Percentiles rank a stretch among this genome's conserved stretches.
phyloP scores from a whole-genome alignment of 1,140 invertebrate genomes.

The Thaumatotibia leucotreta region DNA sequence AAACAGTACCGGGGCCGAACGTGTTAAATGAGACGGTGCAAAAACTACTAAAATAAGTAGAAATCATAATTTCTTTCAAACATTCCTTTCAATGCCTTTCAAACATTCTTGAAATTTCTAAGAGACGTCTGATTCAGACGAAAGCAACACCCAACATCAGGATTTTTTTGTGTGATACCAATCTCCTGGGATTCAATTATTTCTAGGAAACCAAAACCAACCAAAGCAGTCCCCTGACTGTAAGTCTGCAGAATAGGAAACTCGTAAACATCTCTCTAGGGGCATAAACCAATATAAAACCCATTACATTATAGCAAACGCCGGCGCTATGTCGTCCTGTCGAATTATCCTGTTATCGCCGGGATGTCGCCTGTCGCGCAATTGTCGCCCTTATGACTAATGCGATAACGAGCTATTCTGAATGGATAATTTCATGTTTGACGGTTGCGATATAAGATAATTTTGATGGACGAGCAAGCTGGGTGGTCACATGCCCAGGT shows the following conservation, averaged over 20 bases:
- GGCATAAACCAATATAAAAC: conserved; percentile 6
- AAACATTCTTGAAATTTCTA: too few relatives aligned
- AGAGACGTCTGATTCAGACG: too few relatives aligned
- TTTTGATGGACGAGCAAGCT: background rate
- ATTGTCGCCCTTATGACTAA: conserved; percentile 17
- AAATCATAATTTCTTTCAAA: too few relatives aligned
- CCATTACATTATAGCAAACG: background rate
- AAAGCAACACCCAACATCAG: too few relatives aligned
- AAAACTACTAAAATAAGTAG: too few relatives aligned
- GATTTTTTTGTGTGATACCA: too few relatives aligned
- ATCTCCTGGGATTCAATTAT: too few relatives aligned
- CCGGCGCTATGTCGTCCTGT: conserved; percentile 15
- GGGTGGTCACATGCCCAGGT: background rate
- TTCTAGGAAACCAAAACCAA: too few relatives aligned
- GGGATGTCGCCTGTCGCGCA: conserved; percentile 20
- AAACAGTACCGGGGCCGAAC: too few relatives aligned
- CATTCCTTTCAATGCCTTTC: too few relatives aligned
- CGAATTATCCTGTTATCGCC: conserved; percentile 9
- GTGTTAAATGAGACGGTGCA: too few relatives aligned
- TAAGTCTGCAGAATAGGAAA: background rate
- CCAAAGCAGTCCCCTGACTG: too few relatives aligned
- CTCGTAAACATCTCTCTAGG: background rate
- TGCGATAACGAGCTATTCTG: background rate
- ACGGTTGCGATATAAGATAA: background rate
- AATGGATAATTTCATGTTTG: background rate